These are phyloP conservation scores for Megaceryle maxima DNA, from an alignment of 2,113 vertebrate species.

Conservation along the genomic window DNA sequence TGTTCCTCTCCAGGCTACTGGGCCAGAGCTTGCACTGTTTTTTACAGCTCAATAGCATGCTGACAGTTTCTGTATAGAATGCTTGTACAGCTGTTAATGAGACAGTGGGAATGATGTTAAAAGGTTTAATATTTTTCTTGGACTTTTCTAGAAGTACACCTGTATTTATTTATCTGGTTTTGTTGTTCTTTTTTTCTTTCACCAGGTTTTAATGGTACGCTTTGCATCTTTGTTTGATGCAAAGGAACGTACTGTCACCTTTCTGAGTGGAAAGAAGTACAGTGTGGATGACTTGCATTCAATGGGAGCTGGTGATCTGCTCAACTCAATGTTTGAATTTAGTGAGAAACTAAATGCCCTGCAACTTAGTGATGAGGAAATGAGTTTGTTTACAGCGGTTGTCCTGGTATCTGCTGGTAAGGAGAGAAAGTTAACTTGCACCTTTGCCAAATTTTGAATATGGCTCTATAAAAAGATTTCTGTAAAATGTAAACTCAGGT, in stretches of 20 bases:
- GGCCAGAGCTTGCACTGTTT: background rate
- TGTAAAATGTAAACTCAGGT: background rate
- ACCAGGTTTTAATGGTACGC: constrained; percentile 95
- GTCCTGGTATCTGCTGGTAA: constrained; percentile 98
- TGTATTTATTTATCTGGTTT: background rate
- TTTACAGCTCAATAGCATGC: constrained; percentile 7
- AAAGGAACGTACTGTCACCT: constrained; percentile 91
- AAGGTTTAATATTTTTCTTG: background rate
- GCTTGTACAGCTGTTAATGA: background rate
- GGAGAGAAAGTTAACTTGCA: constrained; percentile 28
- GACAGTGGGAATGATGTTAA: background rate
- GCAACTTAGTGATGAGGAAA: constrained; percentile 90
- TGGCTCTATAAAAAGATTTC: background rate
- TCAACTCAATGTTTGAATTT: constrained; percentile 97
- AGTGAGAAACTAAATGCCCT: constrained; percentile 93
- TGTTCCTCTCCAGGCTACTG: background rate
- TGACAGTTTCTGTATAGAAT: background rate
- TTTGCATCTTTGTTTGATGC: constrained; percentile 94
- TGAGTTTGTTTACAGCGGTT: constrained; percentile 95
- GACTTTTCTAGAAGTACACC: background rate
- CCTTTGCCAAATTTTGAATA: background rate
- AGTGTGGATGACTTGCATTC: constrained; percentile 87
- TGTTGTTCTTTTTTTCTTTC: background rate
- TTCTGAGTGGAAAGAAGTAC: constrained; percentile 92
- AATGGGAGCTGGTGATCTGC: constrained; percentile 92